Evolutionary conservation across 2,113 vertebrate species (phyloP), one percentile per base, ranked within the genome.

Genomic region (Pogona vitticeps): DNA sequence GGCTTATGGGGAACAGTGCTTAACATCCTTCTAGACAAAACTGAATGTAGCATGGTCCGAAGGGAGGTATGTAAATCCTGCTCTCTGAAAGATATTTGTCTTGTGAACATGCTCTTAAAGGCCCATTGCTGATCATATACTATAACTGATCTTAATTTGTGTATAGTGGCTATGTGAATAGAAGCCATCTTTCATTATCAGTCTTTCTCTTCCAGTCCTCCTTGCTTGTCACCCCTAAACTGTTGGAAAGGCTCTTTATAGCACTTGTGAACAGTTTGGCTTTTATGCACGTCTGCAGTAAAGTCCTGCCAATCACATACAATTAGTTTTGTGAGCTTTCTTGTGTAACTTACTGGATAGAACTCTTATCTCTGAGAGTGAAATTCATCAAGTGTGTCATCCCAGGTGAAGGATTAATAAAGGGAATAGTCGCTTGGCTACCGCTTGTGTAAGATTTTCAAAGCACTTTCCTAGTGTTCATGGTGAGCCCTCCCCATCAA

Each of bases 1-100:
- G 98, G 98, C 18, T 96, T 99, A 89, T 99, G 98, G 98, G 98
- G 98, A 81, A 99, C 97, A 0, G 96, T 98, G 83, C 94, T 99
- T 90, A 99, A 97, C 94, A 98, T 99, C 90, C 97, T 99, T 67
- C 95, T 99, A 94, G 98, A 99, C 94, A 98, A 97, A 76, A 97
- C 95, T 42, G 99, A 99, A 92, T 98, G 98, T 90, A 99, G 98
- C 91, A 96, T 99, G 98, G 98, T 98, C 76, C 98, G 98, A 90
- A 97, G 98, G 92, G 98, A 99, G 98, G 99, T 99, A 95, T 1
- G 95, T 86, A 87, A 67, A 81, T 67, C 38, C 20, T 61, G n/a
- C 1, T 33, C 21, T n/a, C 9, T 80, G 56, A 78, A 56, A 46
- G 38, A 85, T 58, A 3, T 38, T 52, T 33, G 20, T n/a, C 31